Evolutionary conservation across 2,113 vertebrate species (phyloP).

Genomic region (Silurus glanis): DNA sequence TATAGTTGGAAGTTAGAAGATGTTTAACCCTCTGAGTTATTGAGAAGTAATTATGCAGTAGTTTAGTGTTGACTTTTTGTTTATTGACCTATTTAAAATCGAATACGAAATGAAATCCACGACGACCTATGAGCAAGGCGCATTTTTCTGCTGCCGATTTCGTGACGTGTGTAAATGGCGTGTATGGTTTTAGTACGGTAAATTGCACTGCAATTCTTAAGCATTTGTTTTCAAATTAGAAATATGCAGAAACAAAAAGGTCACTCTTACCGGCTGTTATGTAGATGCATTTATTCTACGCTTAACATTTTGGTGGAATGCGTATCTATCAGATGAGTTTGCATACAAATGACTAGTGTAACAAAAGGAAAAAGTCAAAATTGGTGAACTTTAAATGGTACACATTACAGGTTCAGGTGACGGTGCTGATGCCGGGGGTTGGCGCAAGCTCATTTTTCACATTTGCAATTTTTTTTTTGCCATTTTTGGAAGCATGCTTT

Average conservation of each 20-base stretch:
- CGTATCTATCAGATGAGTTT: constrained; percentile 36
- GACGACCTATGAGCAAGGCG: background rate
- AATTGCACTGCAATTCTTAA: constrained; percentile 12
- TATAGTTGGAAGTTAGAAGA: constrained; percentile 49
- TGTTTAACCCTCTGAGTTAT: constrained; percentile 78
- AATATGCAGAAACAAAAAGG: constrained; percentile 36
- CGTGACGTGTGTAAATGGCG: background rate
- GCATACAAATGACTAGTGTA: constrained; percentile 50
- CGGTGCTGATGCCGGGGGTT: background rate
- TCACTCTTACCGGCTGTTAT: constrained; percentile 31
- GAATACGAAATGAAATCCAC: background rate
- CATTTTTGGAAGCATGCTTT: background rate
- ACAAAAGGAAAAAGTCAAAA: constrained; percentile 31
- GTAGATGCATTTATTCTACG: constrained; percentile 42
- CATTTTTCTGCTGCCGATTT: background rate
- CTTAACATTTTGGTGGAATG: constrained; percentile 49
- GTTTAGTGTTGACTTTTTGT: constrained; percentile 27
- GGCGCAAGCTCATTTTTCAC: constrained; percentile 1
- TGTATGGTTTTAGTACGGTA: background rate
- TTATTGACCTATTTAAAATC: constrained; percentile 43
- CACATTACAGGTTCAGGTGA: background rate
- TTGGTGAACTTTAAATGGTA: constrained; percentile 24
- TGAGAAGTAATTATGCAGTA: constrained; percentile 45
- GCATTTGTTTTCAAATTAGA: constrained; percentile 39
- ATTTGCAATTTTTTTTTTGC: background rate